Base-by-base conservation (phyloP, 2,888 invertebrate genomes). In the Scaptomyza parva region DNA sequence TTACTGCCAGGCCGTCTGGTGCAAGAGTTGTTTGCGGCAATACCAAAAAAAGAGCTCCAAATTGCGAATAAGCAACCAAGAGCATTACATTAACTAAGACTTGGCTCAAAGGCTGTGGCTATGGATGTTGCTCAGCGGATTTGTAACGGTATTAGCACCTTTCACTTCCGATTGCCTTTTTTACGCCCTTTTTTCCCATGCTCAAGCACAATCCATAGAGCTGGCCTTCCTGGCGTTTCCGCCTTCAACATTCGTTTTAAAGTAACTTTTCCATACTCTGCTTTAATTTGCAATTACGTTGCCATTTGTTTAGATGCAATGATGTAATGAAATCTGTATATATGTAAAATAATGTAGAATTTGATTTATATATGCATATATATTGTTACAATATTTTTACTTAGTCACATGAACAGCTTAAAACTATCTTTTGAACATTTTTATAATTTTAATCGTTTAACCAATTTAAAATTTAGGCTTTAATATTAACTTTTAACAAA, bases 31-130 rank as follows among this genome's bases (percentile, higher is more conserved):
- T 50, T 50, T 53, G 55, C 12, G 45, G 50, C 47, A 52, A 30
- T 48, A 17, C 53, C 28, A 14, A 45, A 52, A 40, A 14, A 41
- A 20, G 26, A 44, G 18, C 39, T 48, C 41, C 24, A 70, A 76
- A 57, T 73, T 58, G 43, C 44, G 44, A 61, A 70, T 50, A 65
- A 71, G 45, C 59, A 40, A 24, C 24, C 59, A 59, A 9, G 41
- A 45, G 63, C 65, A 55, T 80, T 62, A 57, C 67, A 73, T 64
- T 63, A 44, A 50, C 77, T 83, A 83, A 83, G 80, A 70, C 77
- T 65, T 44, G 65, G 78, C 84, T 73, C 73, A 86, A 80, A 64
- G 74, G 62, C 77, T 61, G 47, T 26, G 57, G 52, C 53, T 39
- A 22, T 63, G 39, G 52, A 35, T 40, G 35, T 37, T 52, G 41